These are phyloP conservation scores for Avahi laniger DNA, from an alignment of 2,797 vertebrate species.

Conservation along the genomic window DNA sequence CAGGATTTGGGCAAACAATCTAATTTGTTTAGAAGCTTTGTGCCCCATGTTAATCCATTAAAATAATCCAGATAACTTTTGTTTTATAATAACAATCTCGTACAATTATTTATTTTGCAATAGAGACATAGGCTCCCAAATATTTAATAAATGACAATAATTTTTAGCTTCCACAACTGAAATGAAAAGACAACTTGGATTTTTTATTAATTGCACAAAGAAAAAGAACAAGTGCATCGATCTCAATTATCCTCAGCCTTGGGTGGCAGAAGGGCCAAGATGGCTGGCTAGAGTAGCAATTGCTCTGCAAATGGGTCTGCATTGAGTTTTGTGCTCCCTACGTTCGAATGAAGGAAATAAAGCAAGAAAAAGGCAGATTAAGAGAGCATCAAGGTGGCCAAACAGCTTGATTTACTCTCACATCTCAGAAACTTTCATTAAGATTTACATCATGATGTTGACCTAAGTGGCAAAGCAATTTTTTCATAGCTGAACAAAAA, in stretches of 20 bases:
- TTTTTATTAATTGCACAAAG: neutral
- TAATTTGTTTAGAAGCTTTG: neutral
- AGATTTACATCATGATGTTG: conserved; percentile 78
- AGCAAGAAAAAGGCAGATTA: conserved; percentile 62
- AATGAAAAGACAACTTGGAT: neutral
- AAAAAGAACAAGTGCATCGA: neutral
- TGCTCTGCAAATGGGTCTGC: neutral
- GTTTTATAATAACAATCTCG: neutral
- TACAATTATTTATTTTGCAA: neutral
- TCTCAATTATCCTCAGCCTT: neutral
- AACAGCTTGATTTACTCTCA: conserved; percentile 68
- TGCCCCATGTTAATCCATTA: neutral
- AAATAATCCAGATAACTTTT: conserved; percentile 29
- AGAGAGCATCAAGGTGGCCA: conserved; percentile 62
- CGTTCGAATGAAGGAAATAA: conserved; percentile 53
- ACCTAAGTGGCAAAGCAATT: conserved; percentile 76
- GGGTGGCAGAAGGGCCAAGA: neutral
- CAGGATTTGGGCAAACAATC: neutral
- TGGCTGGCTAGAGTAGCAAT: neutral
- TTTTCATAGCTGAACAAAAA: conserved; percentile 74
- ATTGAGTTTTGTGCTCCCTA: neutral
- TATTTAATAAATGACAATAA: neutral
- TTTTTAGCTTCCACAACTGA: neutral
- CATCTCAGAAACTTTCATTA: conserved; percentile 79
- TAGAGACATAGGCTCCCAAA: neutral